Conservation (phyloP, 2,797 vertebrate species). For the Florisuga fusca region DNA sequence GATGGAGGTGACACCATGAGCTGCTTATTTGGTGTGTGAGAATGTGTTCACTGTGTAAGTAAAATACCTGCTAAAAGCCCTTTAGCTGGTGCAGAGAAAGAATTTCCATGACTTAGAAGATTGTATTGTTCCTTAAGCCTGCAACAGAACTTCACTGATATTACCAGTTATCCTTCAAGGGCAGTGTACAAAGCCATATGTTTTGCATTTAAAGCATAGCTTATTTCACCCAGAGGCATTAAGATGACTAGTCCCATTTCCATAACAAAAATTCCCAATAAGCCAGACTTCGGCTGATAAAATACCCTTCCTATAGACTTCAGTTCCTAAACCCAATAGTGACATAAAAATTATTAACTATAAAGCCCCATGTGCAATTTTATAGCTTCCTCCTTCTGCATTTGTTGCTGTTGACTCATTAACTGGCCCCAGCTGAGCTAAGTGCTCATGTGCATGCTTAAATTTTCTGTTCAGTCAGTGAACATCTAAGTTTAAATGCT, state of each 20-base stretch:
- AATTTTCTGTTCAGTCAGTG: background rate
- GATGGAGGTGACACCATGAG: background rate
- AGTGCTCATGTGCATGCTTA: background rate
- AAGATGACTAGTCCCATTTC: background rate
- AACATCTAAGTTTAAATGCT: background rate
- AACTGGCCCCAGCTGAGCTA: background rate
- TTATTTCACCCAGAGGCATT: conserved; percentile 7
- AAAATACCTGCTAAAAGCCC: conserved; percentile 16
- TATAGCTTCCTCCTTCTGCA: background rate
- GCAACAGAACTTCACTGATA: background rate
- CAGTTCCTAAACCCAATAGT: background rate
- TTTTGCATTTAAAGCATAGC: background rate
- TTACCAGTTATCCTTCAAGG: background rate
- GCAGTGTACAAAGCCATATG: background rate
- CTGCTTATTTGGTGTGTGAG: background rate
- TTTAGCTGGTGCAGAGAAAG: background rate
- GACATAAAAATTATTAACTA: background rate
- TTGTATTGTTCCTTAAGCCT: background rate
- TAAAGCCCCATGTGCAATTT: background rate
- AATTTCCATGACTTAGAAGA: conserved; percentile 12
- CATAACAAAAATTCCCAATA: conserved; percentile 7
- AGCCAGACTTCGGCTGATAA: background rate
- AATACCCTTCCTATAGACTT: background rate
- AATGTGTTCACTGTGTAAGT: background rate
- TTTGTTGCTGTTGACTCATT: conserved; percentile 2